Evolutionary conservation across 2,888 invertebrate species (phyloP), one percentile per base, ranked within the genome.

Genomic region (Eumerus sabulonum): DNA sequence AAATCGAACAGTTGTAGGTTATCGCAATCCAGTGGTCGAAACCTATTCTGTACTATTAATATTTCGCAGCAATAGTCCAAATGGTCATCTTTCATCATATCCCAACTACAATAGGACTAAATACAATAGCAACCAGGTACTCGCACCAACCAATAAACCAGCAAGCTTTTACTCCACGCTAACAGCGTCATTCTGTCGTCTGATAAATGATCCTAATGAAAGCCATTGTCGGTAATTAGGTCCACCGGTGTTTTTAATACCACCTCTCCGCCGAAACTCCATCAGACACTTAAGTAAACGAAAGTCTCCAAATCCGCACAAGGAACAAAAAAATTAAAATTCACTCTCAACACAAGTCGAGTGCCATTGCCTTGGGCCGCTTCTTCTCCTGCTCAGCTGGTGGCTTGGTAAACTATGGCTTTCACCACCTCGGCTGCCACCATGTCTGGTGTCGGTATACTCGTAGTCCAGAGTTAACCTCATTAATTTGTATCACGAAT

Each of bases 401-500:
- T 27, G n/a, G n/a, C 27, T 27, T 27, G 27, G 7, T 27, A 27
- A 27, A 27, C 27, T 27, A 27, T 7, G 27, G 27, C 7, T 27
- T 27, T 27, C 27, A 27, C 27, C 7, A 7, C 27, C 19, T 13
- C 27, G 19, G 40, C n/a, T 27, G 7, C 27, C 7, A 7, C 27
- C 27, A 2, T 27, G 27, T 27, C 36, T 42, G 17, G 35, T 53
- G 38, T 19, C 11, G 51, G 63, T n/a, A n/a, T n/a, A n/a, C n/a
- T 59, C 19, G 47, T 38, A 51, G 38, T 57, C 62, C 51, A 38
- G 18, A 66, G 68, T 64, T 68, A 73, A 74, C 68, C 74, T 79
- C 79, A 79, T 79, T 79, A 79, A 79, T 74, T 79, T 79, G 74
- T 70, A 79, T 74, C 79, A 79, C 79, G 79, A 74, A 79, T 79